Evolutionary conservation across 2,797 vertebrate genomes (phyloP), one percentile per base, ranked within the genome.

Genomic region (Rhinichthys osculus): DNA sequence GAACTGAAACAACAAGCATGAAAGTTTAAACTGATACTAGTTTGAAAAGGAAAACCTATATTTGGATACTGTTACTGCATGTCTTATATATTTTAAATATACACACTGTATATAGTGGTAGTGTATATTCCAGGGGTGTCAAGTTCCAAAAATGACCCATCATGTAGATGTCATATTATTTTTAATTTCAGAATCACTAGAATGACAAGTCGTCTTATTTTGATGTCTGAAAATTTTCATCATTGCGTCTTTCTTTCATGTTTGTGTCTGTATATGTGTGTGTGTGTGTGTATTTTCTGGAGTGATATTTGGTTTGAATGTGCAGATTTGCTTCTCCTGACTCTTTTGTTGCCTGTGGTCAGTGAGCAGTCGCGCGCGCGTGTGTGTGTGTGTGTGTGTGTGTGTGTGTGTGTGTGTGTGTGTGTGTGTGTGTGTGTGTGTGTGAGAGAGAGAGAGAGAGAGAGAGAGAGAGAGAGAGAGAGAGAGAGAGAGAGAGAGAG

Each of bases 261-360:
- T 85, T 1, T 85, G 66, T 85, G 66, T 81, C 42, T 47, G 35
- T 44, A 38, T 38, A 38, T 1, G 35, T 52, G 2, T 84, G 42
- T 85, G 44, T 70, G 40, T 69, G 35, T 27, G 27, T 27, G n/a
- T n/a, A 72, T 78, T 21, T 86, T 86, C 35, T 86, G 42, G 85
- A 83, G 52, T 81, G 66, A 85, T 59, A 79, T 78, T 82, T 78
- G 57, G 44, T 79, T 85, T 86, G 69, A 88, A 87, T 78, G 54
- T 27, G 79, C 42, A 78, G 71, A 70, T 78, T 81, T 66, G 10
- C 11, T 76, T 38, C 27, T 40, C 38, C 17, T 57, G 74, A 54
- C 84, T 72, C 73, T 76, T 57, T 82, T 71, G 78, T 88, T 78
- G 85, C 78, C 85, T 76, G 69, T 81, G 85, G 88, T 85, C 78